Evolutionary conservation across 2,888 invertebrate species (phyloP).

Genomic region (Charanyca ferruginea): DNA sequence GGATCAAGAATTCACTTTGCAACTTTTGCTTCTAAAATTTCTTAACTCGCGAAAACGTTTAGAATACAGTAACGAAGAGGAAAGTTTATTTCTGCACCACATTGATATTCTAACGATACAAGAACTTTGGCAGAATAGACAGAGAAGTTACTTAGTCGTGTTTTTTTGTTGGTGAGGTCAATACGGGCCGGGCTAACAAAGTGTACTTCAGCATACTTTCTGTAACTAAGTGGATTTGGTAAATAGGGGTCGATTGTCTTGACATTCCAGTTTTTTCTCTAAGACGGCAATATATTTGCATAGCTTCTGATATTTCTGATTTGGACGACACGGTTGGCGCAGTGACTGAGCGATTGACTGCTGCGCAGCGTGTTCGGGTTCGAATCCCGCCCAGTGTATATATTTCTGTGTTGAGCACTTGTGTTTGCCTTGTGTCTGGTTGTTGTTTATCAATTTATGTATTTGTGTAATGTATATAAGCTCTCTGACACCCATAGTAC

Average conservation of each 20-base stretch:
- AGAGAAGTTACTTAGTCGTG: constrained; percentile 41
- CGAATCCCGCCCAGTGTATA: too few relatives aligned
- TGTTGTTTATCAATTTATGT: too few relatives aligned
- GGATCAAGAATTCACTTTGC: constrained; percentile 63
- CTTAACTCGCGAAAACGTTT: constrained; percentile 63
- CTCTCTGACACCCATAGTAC: too few relatives aligned
- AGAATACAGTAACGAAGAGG: constrained; percentile 59
- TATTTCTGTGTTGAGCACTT: too few relatives aligned
- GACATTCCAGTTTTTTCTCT: not conserved
- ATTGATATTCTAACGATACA: constrained; percentile 68
- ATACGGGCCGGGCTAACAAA: constrained; percentile 35
- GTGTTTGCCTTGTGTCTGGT: too few relatives aligned
- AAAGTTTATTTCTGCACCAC: constrained; percentile 57
- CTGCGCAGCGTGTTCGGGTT: too few relatives aligned
- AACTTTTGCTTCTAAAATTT: constrained; percentile 58
- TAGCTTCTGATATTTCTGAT: too few relatives aligned
- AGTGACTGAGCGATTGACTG: too few relatives aligned
- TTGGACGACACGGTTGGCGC: too few relatives aligned
- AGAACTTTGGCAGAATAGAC: constrained; percentile 56
- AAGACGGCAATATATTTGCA: not conserved
- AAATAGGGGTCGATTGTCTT: constrained; percentile 33
- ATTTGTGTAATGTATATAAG: too few relatives aligned
- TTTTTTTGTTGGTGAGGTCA: constrained; percentile 54
- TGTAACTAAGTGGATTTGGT: constrained; percentile 28
- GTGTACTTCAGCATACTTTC: constrained; percentile 34